Percentiles rank a stretch among this genome's conserved stretches.
These are phyloP conservation scores for Drosophila simulans DNA, from an alignment of 1,140 invertebrate species.

Conservation along the genomic window DNA sequence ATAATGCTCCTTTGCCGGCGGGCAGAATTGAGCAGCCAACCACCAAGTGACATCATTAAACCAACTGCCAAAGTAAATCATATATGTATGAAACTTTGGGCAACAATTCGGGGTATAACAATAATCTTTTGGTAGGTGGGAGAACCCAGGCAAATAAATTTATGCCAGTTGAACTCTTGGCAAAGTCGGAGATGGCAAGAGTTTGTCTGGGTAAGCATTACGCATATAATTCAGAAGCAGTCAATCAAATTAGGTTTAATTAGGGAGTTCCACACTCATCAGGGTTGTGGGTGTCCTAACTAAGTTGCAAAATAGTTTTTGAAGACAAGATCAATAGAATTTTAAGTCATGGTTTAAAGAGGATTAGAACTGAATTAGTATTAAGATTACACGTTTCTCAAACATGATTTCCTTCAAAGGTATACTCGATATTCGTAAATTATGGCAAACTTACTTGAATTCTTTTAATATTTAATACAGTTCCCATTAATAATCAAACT, in stretches of 20 bases:
- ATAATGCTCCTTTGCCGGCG: constrained; percentile 59
- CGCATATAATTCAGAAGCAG: constrained; percentile 24
- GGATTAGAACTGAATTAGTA: no score
- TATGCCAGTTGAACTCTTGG: constrained; percentile 7
- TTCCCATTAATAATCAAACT: constrained; percentile 2
- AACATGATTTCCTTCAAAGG: no score
- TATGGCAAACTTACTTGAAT: no score
- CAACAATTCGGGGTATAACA: constrained; percentile 11
- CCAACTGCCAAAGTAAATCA: constrained; percentile 65
- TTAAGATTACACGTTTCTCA: no score
- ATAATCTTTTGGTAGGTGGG: background rate
- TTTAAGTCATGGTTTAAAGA: no score
- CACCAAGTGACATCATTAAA: constrained; percentile 68
- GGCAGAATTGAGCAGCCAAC: constrained; percentile 38
- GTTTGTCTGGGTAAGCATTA: constrained; percentile 24
- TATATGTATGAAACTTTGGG: constrained; percentile 42
- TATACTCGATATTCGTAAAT: no score
- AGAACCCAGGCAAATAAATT: constrained; percentile 17
- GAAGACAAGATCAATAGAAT: background rate
- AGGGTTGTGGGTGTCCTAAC: background rate
- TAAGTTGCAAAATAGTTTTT: background rate
- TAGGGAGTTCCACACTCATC: background rate
- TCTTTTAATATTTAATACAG: background rate
- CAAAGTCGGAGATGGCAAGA: constrained; percentile 20
- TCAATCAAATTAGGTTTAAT: constrained; percentile 34